Conservation (phyloP, 2,113 vertebrate species). For the Myrmecophaga tridactyla region DNA sequence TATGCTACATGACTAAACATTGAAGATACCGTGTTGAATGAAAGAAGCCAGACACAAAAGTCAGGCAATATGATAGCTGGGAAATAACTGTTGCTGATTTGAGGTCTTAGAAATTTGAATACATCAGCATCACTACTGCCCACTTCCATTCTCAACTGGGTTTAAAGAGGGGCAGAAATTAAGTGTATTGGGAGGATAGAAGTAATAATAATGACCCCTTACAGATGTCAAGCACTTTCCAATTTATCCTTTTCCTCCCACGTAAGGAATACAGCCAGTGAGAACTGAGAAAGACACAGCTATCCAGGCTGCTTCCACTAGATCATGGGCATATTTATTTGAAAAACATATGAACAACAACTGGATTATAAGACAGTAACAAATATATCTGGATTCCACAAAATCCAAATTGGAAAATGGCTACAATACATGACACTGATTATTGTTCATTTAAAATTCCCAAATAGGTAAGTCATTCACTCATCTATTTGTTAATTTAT, state of each 20-base stretch:
- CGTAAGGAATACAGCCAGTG: not conserved
- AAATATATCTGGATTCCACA: not conserved
- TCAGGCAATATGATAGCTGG: not conserved
- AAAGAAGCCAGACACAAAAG: not conserved
- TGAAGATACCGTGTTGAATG: not conserved
- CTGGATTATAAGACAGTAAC: not conserved
- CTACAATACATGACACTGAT: not conserved
- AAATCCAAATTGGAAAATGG: slow-evolving; percentile 22
- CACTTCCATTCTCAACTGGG: not conserved
- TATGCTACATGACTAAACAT: not conserved
- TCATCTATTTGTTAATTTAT: not conserved
- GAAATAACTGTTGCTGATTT: not conserved
- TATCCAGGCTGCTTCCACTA: not conserved
- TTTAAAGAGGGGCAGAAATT: not conserved
- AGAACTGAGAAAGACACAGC: not conserved
- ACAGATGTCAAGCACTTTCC: not conserved
- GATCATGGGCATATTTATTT: not conserved
- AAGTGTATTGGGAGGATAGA: not conserved
- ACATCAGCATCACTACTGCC: not conserved
- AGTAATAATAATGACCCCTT: not conserved
- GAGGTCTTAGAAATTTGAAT: not conserved
- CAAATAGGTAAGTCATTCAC: not conserved
- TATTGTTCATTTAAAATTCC: not conserved
- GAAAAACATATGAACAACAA: not conserved
- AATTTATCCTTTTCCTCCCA: not conserved